Percentiles rank a stretch among this genome's conserved stretches.
These are phyloP conservation scores for Cossypha heuglini DNA, from an alignment of 2,797 vertebrate species.

Conservation along the genomic window DNA sequence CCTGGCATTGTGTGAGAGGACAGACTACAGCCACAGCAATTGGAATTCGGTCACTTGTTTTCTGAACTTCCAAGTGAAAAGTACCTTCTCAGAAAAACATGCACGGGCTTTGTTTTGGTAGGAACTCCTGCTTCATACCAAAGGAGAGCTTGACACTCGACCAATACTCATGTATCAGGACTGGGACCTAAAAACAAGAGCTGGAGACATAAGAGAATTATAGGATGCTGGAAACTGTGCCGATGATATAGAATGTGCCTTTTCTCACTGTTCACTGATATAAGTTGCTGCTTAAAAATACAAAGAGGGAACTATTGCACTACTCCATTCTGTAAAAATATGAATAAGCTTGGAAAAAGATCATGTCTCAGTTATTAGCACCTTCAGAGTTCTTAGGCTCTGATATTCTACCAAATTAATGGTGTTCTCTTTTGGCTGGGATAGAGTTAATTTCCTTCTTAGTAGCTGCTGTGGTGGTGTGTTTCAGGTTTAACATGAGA, in stretches of 20 bases:
- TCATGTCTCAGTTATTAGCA: not conserved
- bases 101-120: not conserved
- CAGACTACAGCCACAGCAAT: accelerated
- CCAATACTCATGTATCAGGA: not conserved
- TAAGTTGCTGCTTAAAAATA: not conserved
- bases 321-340: not conserved
- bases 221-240: not conserved
- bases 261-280: not conserved
- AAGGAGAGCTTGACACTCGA: not conserved
- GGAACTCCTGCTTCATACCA: not conserved
- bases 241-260: not conserved
- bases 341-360: not conserved
- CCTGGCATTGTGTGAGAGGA: accelerated
- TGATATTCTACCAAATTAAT: not conserved
- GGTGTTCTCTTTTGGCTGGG: not conserved
- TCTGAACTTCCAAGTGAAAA: not conserved
- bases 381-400: not conserved
- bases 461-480: no score
- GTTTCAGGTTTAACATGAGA: not conserved
- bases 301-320: not conserved
- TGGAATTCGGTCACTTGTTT: not conserved
- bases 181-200: not conserved
- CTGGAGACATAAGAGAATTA: not conserved
- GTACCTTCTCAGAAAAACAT: not conserved
- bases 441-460: not conserved